phyloP scores from a whole-genome alignment of 2,888 invertebrate genomes.

The Drosophila sordidula region DNA sequence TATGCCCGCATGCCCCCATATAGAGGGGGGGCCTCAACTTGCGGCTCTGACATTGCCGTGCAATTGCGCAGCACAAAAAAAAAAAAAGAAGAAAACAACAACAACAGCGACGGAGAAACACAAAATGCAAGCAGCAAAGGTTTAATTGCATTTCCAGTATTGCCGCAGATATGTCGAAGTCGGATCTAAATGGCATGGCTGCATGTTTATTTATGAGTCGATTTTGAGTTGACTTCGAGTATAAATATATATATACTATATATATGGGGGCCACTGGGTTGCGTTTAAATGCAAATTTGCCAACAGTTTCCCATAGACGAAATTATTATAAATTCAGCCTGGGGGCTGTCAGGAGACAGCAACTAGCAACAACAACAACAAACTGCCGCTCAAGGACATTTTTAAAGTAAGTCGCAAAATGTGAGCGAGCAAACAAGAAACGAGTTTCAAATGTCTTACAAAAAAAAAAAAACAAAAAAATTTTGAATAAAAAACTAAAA shows the following conservation, averaged over 20 bases:
- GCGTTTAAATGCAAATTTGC: slow-evolving; percentile 60
- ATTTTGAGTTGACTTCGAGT: slow-evolving; percentile 38
- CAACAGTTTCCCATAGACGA: slow-evolving; percentile 36
- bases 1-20: slow-evolving; percentile 49
- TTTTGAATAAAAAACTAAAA: slow-evolving; percentile 7
- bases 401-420: slow-evolving; percentile 62
- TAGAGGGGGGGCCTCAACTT: slow-evolving; percentile 22
- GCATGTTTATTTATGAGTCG: slow-evolving; percentile 69
- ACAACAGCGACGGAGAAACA: slow-evolving; percentile 1
- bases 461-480: slow-evolving; percentile 14
- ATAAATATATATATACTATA: neutral
- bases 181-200: slow-evolving; percentile 45
- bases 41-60: slow-evolving; percentile 47
- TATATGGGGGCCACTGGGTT: slow-evolving; percentile 35
- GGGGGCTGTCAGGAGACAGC: slow-evolving; percentile 46
- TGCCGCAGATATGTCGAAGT: slow-evolving; percentile 52
- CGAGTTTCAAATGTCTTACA: slow-evolving; percentile 58
- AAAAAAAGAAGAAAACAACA: slow-evolving; percentile 9
- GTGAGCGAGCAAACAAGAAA: slow-evolving; percentile 26
- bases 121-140: slow-evolving; percentile 18
- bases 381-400: slow-evolving; percentile 65
- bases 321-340: slow-evolving; percentile 19
- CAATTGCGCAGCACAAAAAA: slow-evolving; percentile 51
- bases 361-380: slow-evolving; percentile 35
- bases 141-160: slow-evolving; percentile 56